A percentile compares a stretch with the other conserved stretches of the same genome.
Conservation (phyloP, 2,797 vertebrate species). For the Acrocephalus scirpaceus region DNA sequence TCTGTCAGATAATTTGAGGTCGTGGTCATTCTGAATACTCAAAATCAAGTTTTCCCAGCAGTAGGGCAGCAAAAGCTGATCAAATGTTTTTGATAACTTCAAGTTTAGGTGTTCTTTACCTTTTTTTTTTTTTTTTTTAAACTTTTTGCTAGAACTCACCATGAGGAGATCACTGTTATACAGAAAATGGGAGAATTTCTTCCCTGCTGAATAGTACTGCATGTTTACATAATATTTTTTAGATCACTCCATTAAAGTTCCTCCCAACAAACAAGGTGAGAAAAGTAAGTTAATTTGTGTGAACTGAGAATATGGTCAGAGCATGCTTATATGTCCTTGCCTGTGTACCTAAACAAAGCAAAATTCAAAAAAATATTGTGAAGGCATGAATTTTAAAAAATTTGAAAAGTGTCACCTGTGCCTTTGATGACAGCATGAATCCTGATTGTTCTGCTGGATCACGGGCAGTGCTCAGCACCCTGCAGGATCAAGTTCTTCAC, state of each 20-base stretch:
- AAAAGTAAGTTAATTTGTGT: not conserved
- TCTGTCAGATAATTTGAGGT: not conserved
- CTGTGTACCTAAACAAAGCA: not conserved
- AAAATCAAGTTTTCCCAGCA: not conserved
- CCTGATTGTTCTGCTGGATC: not conserved
- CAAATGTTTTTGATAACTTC: not conserved
- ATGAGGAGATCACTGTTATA: accelerated
- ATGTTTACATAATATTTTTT: not conserved
- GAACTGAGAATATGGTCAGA: not conserved
- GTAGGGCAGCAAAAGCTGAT: not conserved
- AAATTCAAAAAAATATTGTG: not conserved
- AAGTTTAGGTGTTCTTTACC: not conserved
- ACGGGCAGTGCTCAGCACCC: not conserved
- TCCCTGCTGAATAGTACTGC: not conserved
- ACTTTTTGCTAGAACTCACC: not conserved
- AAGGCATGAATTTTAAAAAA: not conserved
- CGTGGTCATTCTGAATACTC: not conserved
- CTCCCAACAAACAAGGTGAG: not conserved
- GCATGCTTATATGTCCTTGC: not conserved
- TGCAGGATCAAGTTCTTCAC: not conserved
- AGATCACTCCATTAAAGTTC: not conserved
- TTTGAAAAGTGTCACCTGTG: not conserved
- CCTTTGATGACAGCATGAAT: not conserved
- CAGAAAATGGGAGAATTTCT: not conserved
- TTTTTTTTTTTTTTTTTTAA: not conserved